Percentiles rank a stretch among this genome's conserved stretches.
These are phyloP conservation scores for Lithophane semibrunnea DNA, from an alignment of 2,888 invertebrate species.

Conservation along the genomic window DNA sequence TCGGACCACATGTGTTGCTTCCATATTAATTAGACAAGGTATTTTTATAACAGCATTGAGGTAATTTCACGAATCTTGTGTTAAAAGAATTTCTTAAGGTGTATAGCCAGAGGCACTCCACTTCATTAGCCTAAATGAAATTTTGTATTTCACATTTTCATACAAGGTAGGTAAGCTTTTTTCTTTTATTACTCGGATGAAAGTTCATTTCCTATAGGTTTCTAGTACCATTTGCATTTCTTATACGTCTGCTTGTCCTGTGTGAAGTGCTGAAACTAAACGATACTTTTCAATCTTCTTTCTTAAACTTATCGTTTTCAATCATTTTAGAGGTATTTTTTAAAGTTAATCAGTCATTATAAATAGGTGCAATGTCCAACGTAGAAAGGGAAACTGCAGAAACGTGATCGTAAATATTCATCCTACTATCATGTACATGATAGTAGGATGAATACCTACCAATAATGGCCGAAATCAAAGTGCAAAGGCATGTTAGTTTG, in stretches of 20 bases:
- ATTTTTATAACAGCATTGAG: background rate
- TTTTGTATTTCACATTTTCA: conserved; percentile 1
- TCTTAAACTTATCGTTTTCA: too few relatives aligned
- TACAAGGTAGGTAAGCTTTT: background rate
- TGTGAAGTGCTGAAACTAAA: background rate
- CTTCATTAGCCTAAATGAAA: background rate
- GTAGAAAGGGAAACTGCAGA: conserved; percentile 2
- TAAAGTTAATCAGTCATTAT: background rate
- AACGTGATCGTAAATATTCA: conserved; percentile 14
- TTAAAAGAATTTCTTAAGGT: background rate
- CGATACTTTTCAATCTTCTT: background rate
- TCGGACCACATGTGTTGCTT: conserved; percentile 24
- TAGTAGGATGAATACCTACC: too few relatives aligned
- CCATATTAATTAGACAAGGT: conserved; percentile 3
- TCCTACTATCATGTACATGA: conserved; percentile 34
- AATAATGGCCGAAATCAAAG: conserved; percentile 51
- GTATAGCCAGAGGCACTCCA: background rate
- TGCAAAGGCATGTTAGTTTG: conserved; percentile 60
- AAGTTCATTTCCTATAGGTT: background rate
- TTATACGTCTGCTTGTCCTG: background rate
- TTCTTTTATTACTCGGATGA: background rate
- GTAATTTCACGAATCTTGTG: conserved; percentile 7
- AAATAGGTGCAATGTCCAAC: conserved; percentile 4
- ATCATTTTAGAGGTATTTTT: background rate
- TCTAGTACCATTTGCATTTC: background rate